Evolutionary conservation across 2,888 invertebrate genomes (phyloP).

Genomic region (Idaea biselata): DNA sequence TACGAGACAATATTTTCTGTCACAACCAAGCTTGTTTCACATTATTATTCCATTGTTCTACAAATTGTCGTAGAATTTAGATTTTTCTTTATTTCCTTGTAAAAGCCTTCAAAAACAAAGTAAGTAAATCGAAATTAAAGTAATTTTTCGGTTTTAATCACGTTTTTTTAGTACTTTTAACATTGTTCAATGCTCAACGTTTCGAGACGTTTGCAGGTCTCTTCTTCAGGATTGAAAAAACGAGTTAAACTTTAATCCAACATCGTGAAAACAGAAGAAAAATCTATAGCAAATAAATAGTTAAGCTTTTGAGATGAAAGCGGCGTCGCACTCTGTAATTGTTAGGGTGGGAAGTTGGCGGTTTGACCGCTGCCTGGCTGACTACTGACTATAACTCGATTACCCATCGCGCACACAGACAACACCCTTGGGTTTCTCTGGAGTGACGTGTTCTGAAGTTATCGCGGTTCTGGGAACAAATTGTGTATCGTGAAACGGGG

Average conservation of each 20-base stretch:
- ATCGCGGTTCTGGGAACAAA: constrained; percentile 22
- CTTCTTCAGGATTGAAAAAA: too few species aligned
- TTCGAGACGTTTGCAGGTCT: too few species aligned
- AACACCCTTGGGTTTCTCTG: constrained; percentile 27
- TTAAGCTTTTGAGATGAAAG: constrained; percentile 47
- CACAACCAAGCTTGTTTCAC: too few species aligned
- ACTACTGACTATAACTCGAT: constrained; percentile 32
- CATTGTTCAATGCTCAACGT: too few species aligned
- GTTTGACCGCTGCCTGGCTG: constrained; percentile 19
- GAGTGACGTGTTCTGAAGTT: constrained; percentile 24
- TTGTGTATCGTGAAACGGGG: too few species aligned
- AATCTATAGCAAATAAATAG: constrained; percentile 41
- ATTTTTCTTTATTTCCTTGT: background rate
- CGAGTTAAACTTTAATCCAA: too few species aligned
- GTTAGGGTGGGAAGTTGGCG: constrained; percentile 27
- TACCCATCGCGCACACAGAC: constrained; percentile 21
- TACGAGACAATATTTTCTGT: too few species aligned
- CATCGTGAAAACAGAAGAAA: too few species aligned
- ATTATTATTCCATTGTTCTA: constrained; percentile 9
- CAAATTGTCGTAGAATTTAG: constrained; percentile 24
- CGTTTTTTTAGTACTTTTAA: too few species aligned
- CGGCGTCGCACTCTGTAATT: constrained; percentile 33
- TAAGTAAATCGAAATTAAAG: constrained; percentile 40
- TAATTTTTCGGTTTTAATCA: too few species aligned
- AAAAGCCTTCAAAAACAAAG: constrained; percentile 43